phyloP scores from a whole-genome alignment of 2,113 vertebrate species.

The Paratilapia polleni region DNA sequence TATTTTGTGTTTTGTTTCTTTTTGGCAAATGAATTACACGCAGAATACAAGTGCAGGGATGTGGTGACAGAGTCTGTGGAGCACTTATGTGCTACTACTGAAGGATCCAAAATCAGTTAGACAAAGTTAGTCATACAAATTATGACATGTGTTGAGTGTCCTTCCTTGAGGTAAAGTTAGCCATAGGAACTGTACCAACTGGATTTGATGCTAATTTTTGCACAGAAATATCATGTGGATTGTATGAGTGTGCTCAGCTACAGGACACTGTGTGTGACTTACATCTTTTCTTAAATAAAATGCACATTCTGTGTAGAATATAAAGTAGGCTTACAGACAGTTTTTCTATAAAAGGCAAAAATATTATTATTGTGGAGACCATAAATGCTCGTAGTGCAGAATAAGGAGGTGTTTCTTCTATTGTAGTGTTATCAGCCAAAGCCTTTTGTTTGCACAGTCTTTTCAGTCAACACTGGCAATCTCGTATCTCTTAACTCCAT shows the following conservation, averaged over 20 bases:
- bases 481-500: background rate
- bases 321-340: background rate
- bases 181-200: background rate
- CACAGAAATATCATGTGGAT: background rate
- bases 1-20: too few species aligned
- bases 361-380: background rate
- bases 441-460: background rate
- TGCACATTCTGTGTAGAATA: background rate
- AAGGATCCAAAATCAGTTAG: too few species aligned
- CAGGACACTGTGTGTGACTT: background rate
- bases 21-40: too few species aligned
- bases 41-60: too few species aligned
- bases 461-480: background rate
- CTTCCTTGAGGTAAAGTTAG: rapidly evolving
- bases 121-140: too few species aligned
- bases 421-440: background rate
- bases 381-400: background rate
- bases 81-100: too few species aligned
- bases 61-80: too few species aligned
- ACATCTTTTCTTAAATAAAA: background rate
- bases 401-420: background rate
- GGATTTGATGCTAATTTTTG: background rate
- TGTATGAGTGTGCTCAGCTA: background rate
- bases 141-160: background rate
- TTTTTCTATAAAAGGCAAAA: background rate